Evolutionary conservation across 2,888 invertebrate species (phyloP).

Genomic region (Diarsia dahlii): DNA sequence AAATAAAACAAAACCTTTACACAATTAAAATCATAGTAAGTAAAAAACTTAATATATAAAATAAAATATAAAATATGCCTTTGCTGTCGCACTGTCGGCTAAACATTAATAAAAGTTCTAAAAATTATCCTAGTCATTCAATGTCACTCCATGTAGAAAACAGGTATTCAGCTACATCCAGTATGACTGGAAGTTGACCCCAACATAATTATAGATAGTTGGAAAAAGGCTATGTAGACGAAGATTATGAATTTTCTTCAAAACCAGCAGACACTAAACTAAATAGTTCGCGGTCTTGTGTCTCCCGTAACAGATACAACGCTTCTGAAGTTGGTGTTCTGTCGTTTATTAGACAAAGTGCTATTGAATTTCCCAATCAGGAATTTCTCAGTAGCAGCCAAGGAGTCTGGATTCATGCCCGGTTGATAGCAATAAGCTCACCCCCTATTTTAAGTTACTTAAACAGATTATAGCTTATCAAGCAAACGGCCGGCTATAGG

Average conservation of each 20-base stretch:
- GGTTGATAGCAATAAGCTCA: background rate
- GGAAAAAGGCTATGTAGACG: too few species aligned
- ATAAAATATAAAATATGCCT: background rate
- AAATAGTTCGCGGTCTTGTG: slow-evolving; percentile 79
- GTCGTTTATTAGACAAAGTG: slow-evolving; percentile 64
- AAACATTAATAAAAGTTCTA: background rate
- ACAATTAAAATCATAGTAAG: background rate
- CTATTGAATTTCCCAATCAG: background rate
- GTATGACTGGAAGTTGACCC: too few species aligned
- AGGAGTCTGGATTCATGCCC: background rate
- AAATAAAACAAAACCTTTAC: background rate
- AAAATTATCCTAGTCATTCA: slow-evolving; percentile 43
- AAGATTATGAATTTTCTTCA: slow-evolving; percentile 8
- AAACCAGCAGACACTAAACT: slow-evolving; percentile 67
- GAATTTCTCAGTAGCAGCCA: background rate
- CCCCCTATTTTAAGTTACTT: too few species aligned
- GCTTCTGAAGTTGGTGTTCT: slow-evolving; percentile 72
- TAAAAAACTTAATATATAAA: background rate
- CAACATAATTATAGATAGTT: too few species aligned
- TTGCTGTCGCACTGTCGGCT: background rate
- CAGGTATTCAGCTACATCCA: too few species aligned
- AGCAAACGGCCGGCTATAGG: too few species aligned
- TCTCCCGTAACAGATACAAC: slow-evolving; percentile 68
- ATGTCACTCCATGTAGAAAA: too few species aligned
- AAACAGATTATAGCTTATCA: too few species aligned